Conservation (phyloP, 2,888 invertebrate genomes). For the Agriotes lineatus region DNA sequence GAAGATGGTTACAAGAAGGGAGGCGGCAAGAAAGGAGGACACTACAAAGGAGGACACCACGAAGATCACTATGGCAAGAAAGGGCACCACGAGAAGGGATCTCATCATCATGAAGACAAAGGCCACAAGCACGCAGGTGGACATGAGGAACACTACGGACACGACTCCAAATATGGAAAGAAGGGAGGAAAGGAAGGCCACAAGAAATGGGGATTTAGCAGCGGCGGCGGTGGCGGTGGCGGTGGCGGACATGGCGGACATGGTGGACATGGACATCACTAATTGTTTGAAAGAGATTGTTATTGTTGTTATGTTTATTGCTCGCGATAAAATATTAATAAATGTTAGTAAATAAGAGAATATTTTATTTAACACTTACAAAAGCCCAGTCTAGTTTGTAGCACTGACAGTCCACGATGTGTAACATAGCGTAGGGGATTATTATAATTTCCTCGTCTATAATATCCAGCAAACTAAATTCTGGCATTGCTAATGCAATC, state of each 20-base stretch:
- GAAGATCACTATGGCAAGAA: constrained; percentile 85
- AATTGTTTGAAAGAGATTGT: constrained; percentile 13
- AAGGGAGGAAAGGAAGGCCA: constrained; percentile 85
- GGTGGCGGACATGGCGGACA: constrained; percentile 37
- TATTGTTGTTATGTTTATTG: constrained; percentile 36
- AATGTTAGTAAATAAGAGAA: background rate
- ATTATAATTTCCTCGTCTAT: constrained; percentile 21
- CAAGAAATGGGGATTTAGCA: constrained; percentile 79
- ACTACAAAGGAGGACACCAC: constrained; percentile 81
- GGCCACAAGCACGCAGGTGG: constrained; percentile 85
- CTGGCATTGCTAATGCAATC: constrained; percentile 10
- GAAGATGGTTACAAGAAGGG: constrained; percentile 87
- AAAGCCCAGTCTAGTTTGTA: constrained; percentile 28
- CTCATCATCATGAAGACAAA: constrained; percentile 82
- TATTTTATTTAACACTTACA: constrained; percentile 8
- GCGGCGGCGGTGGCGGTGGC: constrained; percentile 29
- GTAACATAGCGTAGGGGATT: constrained; percentile 46
- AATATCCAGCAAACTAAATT: constrained; percentile 23
- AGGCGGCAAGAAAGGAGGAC: constrained; percentile 84
- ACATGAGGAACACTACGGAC: constrained; percentile 81
- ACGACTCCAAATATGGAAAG: constrained; percentile 81
- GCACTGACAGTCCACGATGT: constrained; percentile 48
- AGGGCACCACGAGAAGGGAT: constrained; percentile 84
- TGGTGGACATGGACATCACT: constrained; percentile 37
- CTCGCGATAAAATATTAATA: constrained; percentile 11